These are phyloP conservation scores for Nemotelus pantherinus DNA, from an alignment of 2,888 invertebrate species.

Conservation along the genomic window DNA sequence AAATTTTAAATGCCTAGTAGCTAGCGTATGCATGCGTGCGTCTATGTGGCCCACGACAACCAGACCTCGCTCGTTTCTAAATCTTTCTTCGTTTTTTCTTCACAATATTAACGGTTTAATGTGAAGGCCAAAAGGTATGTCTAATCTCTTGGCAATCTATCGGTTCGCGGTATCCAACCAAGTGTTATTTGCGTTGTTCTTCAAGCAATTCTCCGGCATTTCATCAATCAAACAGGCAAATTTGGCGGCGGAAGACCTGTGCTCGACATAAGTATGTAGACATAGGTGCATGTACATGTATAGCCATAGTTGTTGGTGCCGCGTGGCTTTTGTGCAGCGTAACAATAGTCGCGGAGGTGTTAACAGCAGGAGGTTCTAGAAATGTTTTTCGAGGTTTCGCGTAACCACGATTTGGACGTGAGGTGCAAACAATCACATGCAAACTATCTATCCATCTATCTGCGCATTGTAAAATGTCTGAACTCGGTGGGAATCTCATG, in stretches of 20 bases:
- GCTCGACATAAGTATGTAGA: too few relatives aligned
- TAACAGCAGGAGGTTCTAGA: conserved; percentile 25
- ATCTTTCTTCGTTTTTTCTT: conserved; percentile 14
- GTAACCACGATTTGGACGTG: background rate
- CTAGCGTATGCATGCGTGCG: background rate
- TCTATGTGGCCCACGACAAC: background rate
- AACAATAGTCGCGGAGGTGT: conserved; percentile 3
- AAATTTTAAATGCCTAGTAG: conserved; percentile 6
- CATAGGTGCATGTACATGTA: too few relatives aligned
- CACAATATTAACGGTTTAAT: conserved; percentile 21
- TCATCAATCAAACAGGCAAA: conserved; percentile 4
- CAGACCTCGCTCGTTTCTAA: conserved; percentile 1
- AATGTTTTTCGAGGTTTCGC: conserved; percentile 6
- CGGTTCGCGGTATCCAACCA: background rate
- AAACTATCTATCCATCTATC: too few relatives aligned
- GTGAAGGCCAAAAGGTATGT: conserved; percentile 29
- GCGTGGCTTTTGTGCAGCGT: too few relatives aligned
- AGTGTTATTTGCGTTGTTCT: background rate
- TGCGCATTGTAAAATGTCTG: background rate
- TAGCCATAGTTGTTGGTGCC: too few relatives aligned
- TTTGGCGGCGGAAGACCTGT: conserved; percentile 5
- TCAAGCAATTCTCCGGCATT: conserved; percentile 4
- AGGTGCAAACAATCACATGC: conserved; percentile 2
- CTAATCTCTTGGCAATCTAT: background rate
- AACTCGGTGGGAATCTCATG: conserved; percentile 14